Evolutionary conservation across 2,797 vertebrate genomes (phyloP).

Genomic region (Macropodus opercularis): DNA sequence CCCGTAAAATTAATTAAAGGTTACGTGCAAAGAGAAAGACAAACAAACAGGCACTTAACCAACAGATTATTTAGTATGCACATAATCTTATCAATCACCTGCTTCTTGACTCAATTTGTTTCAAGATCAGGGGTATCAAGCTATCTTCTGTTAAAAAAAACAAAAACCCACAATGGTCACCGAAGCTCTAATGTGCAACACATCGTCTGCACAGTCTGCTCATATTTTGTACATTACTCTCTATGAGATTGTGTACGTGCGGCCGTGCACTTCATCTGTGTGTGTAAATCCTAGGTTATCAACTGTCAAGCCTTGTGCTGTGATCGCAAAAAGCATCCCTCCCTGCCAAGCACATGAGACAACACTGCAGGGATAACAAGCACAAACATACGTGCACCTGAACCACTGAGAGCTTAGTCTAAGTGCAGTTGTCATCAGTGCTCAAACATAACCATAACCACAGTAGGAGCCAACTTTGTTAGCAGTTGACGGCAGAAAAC

Average conservation of each 20-base stretch:
- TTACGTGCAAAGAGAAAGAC: not conserved
- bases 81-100: no score
- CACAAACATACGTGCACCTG: not conserved
- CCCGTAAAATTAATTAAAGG: slow-evolving; percentile 49
- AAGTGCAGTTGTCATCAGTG: slow-evolving; percentile 20
- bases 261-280: no score
- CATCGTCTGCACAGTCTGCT: no score
- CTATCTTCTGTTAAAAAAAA: no score
- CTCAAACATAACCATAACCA: slow-evolving; percentile 33
- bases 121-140: no score
- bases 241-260: not conserved
- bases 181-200: no score
- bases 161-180: no score
- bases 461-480: slow-evolving; percentile 19
- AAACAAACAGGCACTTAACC: no score
- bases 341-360: slow-evolving; percentile 17
- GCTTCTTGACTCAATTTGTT: no score
- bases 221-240: slow-evolving; percentile 18
- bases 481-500: slow-evolving; percentile 18
- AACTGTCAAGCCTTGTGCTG: slow-evolving; percentile 30
- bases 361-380: slow-evolving; percentile 8
- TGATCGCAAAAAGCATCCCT: slow-evolving; percentile 20
- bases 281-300: slow-evolving; percentile 35
- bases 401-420: slow-evolving; percentile 4
- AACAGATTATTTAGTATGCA: no score